Conservation (phyloP, 1,140 invertebrate species). For the Geopemphigus sp. region DNA sequence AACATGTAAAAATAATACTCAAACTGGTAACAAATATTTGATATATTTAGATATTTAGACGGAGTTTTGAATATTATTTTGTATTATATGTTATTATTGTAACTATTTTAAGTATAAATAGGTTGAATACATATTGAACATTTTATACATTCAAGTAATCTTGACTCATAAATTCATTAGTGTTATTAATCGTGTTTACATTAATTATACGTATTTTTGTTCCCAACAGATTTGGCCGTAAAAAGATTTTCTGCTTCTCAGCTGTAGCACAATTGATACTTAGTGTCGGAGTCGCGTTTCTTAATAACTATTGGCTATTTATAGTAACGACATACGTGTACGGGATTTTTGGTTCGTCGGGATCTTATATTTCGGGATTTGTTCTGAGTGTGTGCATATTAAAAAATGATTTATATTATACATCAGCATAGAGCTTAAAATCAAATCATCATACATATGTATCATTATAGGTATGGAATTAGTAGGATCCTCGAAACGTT, state of each 20-base stretch:
- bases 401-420: background rate
- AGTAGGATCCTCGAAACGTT: constrained; percentile 76
- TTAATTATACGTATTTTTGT: constrained; percentile 15
- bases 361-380: constrained; percentile 79
- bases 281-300: constrained; percentile 70
- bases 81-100: too few species aligned
- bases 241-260: constrained; percentile 75
- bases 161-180: too few species aligned
- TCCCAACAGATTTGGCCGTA: constrained; percentile 65
- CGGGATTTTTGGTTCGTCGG: constrained; percentile 79
- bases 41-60: too few species aligned
- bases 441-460: constrained; percentile 14
- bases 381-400: constrained; percentile 63
- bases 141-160: too few species aligned
- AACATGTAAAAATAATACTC: too few species aligned
- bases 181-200: too few species aligned
- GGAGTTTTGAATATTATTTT: too few species aligned
- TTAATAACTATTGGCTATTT: constrained; percentile 72
- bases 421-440: background rate
- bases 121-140: too few species aligned
- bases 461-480: constrained; percentile 74
- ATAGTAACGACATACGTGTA: constrained; percentile 69
- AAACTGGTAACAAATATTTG: too few species aligned
- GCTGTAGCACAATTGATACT: constrained; percentile 69
- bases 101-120: too few species aligned